A percentile compares a stretch with the other conserved stretches of the same genome.
phyloP scores from a whole-genome alignment of 2,888 invertebrate genomes.

The Ophion slaviceki region DNA sequence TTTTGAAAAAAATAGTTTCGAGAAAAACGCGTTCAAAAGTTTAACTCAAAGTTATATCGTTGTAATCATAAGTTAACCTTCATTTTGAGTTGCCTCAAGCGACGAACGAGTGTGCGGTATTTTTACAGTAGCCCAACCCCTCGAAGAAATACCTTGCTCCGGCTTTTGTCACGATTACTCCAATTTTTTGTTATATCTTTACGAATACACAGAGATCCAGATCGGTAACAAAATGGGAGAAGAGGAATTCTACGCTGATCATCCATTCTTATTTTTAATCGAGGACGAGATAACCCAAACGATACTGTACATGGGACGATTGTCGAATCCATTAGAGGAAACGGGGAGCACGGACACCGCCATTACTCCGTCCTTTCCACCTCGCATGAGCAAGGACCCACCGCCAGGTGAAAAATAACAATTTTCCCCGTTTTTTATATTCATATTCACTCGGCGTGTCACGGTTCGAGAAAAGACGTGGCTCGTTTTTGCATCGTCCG shows the following conservation, averaged over 20 bases:
- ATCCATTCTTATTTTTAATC: constrained; percentile 92
- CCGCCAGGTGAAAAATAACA: constrained; percentile 34
- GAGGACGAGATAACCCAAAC: constrained; percentile 90
- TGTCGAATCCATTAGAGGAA: constrained; percentile 86
- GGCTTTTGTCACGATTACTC: background rate
- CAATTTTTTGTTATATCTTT: background rate
- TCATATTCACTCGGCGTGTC: too few relatives aligned
- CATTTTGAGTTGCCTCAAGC: too few relatives aligned
- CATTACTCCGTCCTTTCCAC: constrained; percentile 39
- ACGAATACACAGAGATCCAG: constrained; percentile 85
- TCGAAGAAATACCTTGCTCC: too few relatives aligned
- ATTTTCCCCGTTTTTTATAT: background rate
- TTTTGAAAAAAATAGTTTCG: too few relatives aligned
- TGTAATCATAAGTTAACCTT: too few relatives aligned
- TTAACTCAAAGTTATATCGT: too few relatives aligned
- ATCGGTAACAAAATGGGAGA: constrained; percentile 90
- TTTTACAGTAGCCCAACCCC: too few relatives aligned
- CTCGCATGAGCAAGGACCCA: background rate
- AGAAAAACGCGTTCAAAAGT: too few relatives aligned
- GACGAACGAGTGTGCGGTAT: too few relatives aligned
- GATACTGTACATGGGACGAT: constrained; percentile 90
- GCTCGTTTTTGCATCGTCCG: too few relatives aligned
- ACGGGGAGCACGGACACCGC: constrained; percentile 77
- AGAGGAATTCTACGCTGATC: constrained; percentile 88
- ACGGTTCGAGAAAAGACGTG: too few relatives aligned